Percentiles rank a stretch among this genome's conserved stretches.
Conservation (phyloP, 2,797 vertebrate genomes). For the Acipenser transmontanus region DNA sequence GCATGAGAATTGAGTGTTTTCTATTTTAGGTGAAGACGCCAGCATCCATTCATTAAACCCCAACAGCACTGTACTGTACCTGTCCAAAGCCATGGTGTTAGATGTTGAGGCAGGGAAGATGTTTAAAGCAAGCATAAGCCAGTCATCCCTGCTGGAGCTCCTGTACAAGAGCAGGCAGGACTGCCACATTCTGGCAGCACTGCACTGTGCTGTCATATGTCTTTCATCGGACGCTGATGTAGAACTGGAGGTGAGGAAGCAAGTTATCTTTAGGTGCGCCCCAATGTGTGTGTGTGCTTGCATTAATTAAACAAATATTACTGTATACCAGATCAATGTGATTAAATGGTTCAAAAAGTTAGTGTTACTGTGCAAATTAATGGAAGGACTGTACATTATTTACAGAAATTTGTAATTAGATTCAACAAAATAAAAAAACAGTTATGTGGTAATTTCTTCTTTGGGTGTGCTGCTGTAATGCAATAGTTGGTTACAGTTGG, state of each 20-base stretch:
- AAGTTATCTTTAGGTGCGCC: too few relatives aligned
- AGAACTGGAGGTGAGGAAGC: slow-evolving; percentile 52
- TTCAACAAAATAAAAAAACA: too few relatives aligned
- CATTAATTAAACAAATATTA: too few relatives aligned
- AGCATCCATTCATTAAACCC: slow-evolving; percentile 47
- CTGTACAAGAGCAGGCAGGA: slow-evolving; percentile 55
- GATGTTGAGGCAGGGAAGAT: slow-evolving; percentile 61
- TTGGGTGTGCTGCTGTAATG: too few relatives aligned
- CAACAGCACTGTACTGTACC: slow-evolving; percentile 42
- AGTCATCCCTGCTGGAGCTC: slow-evolving; percentile 57
- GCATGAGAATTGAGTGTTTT: neutral
- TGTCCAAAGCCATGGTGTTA: slow-evolving; percentile 52
- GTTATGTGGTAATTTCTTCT: too few relatives aligned
- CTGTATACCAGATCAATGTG: too few relatives aligned
- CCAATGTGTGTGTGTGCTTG: too few relatives aligned
- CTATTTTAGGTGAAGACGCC: slow-evolving; percentile 56
- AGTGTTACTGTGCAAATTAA: too few relatives aligned
- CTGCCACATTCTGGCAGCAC: slow-evolving; percentile 67
- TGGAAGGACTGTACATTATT: too few relatives aligned
- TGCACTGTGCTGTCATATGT: slow-evolving; percentile 81
- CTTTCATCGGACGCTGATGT: slow-evolving; percentile 53
- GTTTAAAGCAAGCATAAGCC: slow-evolving; percentile 53
- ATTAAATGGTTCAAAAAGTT: too few relatives aligned
- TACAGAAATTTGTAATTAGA: too few relatives aligned
- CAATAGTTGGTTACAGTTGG: too few relatives aligned